A percentile compares a stretch with the other conserved stretches of the same genome.
Evolutionary conservation across 2,888 invertebrate genomes (phyloP).

Genomic region (Vannuccia rotundouncinata): DNA sequence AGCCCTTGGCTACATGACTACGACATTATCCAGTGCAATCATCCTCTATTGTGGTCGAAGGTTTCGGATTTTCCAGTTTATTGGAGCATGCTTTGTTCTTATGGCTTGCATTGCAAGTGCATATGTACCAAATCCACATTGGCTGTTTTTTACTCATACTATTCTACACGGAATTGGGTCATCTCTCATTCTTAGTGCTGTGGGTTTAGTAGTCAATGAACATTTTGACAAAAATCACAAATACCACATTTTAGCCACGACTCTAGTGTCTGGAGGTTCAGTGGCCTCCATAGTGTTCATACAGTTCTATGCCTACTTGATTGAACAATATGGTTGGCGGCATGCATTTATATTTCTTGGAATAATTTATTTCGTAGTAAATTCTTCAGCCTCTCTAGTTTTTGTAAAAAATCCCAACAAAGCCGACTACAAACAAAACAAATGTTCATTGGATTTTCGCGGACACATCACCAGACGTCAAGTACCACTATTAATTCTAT

Average conservation of each 20-base stretch:
- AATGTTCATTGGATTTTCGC: background rate
- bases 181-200: constrained; percentile 32
- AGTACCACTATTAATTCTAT: constrained; percentile 14
- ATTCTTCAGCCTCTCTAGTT: background rate
- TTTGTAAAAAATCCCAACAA: constrained; percentile 27
- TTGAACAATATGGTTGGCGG: constrained; percentile 35
- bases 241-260: constrained; percentile 33
- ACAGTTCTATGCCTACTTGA: constrained; percentile 32
- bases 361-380: constrained; percentile 30
- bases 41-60: constrained; percentile 25
- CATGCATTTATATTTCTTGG: constrained; percentile 30
- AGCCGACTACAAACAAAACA: background rate
- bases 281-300: constrained; percentile 36
- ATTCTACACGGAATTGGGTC: constrained; percentile 35
- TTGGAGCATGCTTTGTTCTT: constrained; percentile 29
- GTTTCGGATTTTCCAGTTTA: constrained; percentile 31
- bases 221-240: constrained; percentile 34
- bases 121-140: constrained; percentile 36
- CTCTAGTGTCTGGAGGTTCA: constrained; percentile 36
- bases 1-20: constrained; percentile 34
- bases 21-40: constrained; percentile 23
- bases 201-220: constrained; percentile 36
- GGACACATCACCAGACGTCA: constrained; percentile 16
- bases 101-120: constrained; percentile 30
- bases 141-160: constrained; percentile 36